Base-by-base conservation (phyloP, 2,797 vertebrate species). In the Todus mexicanus region DNA sequence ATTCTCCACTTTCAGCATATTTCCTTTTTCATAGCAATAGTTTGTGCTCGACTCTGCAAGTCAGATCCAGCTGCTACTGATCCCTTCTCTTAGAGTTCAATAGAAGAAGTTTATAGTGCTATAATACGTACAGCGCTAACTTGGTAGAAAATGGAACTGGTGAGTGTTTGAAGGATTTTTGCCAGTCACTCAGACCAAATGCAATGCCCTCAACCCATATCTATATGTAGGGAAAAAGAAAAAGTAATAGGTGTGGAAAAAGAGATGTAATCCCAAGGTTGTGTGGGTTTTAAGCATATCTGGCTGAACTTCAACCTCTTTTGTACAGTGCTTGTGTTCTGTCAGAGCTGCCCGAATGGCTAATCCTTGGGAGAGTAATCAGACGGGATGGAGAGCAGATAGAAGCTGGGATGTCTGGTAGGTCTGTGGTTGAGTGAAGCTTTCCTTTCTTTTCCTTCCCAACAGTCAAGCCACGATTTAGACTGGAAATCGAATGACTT, bases 361-460 rank as follows among this genome's bases (percentile, higher is more conserved):
- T 68, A 35, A 87, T 81, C 56, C 90, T 63, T 87, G 57, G 0
- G 11, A 79, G 74, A 59, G 43, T 61, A 48, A 54, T 86, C 56
- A 37, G 9, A 47, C 76, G 64, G 66, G 70, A 72, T 63, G 72
- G 79, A 51, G 69, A 53, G 38, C 40, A 74, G 85, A 73, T 89
- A 73, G 77, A 79, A 83, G 43, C 60, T 83, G 64, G 57, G 83
- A 33, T 73, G 71, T 68, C 68, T 64, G 63, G 43, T 84, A 57
- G 75, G 38, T 89, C 89, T 81, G 79, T 77, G 78, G 64, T 73
- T 86, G 90, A 93, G 74, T 53, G 87, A 73, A 91, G 35, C 77
- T 91, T 88, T 90, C 85, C 60, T 64, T 94, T 90, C 84, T 90
- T 69, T 83, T 65, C 54, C 48, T 80, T 81, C 70, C 63, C 70